These are phyloP conservation scores for Peromyscus polionotus DNA, from an alignment of 2,113 vertebrate species.

Conservation along the genomic window DNA sequence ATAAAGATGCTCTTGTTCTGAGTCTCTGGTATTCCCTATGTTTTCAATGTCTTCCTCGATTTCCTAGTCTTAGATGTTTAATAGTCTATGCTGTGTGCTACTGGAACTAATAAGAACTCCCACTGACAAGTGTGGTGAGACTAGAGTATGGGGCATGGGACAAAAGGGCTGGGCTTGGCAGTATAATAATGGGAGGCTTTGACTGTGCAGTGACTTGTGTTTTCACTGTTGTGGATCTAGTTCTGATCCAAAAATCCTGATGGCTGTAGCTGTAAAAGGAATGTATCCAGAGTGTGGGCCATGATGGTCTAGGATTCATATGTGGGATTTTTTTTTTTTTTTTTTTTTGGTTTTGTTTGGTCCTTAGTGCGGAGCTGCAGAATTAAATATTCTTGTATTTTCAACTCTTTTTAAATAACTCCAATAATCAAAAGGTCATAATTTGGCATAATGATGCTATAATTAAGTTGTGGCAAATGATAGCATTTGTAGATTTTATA, in stretches of 20 bases:
- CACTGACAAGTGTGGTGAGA: neutral
- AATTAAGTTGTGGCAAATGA: conserved; percentile 82
- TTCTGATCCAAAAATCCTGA: neutral
- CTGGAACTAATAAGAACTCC: neutral
- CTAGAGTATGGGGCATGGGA: too few species aligned
- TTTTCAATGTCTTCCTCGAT: neutral
- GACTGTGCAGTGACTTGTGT: rapidly evolving
- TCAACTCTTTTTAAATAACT: conserved; percentile 57
- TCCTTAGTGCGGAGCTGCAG: neutral
- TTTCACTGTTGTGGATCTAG: neutral
- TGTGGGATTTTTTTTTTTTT: neutral
- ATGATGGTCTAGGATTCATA: neutral
- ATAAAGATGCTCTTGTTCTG: neutral
- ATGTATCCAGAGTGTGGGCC: neutral
- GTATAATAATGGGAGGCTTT: rapidly evolving
- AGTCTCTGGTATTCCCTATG: neutral
- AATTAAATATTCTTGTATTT: conserved; percentile 39
- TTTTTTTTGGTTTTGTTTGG: neutral
- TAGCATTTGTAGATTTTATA: conserved; percentile 77
- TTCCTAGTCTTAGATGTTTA: neutral
- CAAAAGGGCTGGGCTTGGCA: rapidly evolving
- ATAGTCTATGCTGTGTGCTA: neutral
- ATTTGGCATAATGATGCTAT: conserved; percentile 77
- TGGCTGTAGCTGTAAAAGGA: neutral
- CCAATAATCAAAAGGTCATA: conserved; percentile 87